Conservation (phyloP, 2,888 invertebrate genomes). For the Melangyna quadrimaculata region DNA sequence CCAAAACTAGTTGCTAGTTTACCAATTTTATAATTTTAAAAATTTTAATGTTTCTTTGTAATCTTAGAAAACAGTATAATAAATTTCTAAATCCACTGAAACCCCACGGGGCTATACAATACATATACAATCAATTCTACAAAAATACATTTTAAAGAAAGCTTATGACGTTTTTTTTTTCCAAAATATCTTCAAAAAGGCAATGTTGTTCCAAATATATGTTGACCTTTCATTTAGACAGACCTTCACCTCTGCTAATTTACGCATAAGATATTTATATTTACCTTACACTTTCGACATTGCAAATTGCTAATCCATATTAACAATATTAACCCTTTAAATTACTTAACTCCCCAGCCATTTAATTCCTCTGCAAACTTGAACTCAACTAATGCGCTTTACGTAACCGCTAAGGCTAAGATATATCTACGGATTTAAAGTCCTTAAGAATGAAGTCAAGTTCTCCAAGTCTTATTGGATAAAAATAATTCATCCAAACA, state of each 20-base stretch:
- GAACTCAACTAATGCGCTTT: constrained; percentile 42
- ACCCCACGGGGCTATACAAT: too few species aligned
- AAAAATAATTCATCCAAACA: constrained; percentile 12
- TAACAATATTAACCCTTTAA: constrained; percentile 4
- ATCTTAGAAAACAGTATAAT: too few species aligned
- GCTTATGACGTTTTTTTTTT: too few species aligned
- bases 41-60: too few species aligned
- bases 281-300: neutral
- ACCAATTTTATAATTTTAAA: too few species aligned
- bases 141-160: too few species aligned
- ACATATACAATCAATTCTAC: too few species aligned
- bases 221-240: neutral
- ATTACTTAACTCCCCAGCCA: neutral
- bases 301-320: neutral
- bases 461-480: constrained; percentile 43
- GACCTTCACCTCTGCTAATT: neutral
- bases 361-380: constrained; percentile 53
- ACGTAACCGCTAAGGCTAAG: constrained; percentile 3
- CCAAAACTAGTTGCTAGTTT: too few species aligned
- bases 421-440: neutral
- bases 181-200: too few species aligned
- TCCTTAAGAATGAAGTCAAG: constrained; percentile 49
- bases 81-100: too few species aligned
- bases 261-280: neutral
- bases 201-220: too few species aligned